These are phyloP conservation scores for Psammodynastes pulverulentus DNA, from an alignment of 2,113 vertebrate species.

Conservation along the genomic window DNA sequence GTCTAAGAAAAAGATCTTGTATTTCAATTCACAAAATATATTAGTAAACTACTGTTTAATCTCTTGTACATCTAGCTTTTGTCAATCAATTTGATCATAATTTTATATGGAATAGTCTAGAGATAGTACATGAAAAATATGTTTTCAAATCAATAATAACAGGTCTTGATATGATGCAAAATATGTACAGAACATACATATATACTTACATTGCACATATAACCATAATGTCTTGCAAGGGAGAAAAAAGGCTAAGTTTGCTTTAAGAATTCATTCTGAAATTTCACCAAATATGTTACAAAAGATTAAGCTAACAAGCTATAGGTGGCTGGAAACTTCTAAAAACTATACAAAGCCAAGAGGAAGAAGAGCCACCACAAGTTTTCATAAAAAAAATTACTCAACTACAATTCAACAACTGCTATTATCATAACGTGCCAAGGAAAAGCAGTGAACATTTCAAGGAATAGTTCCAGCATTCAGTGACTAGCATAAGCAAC, in stretches of 20 bases:
- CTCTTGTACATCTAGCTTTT: neutral
- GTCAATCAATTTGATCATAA: neutral
- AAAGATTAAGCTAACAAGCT: slow-evolving; percentile 12
- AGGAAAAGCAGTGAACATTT: neutral
- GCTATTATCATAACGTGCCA: neutral
- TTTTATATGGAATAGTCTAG: neutral
- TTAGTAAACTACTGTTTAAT: neutral
- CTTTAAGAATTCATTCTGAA: neutral
- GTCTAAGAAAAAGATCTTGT: neutral
- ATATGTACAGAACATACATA: slow-evolving; percentile 45
- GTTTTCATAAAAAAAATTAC: neutral
- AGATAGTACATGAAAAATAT: neutral
- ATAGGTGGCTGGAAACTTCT: neutral
- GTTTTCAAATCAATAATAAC: slow-evolving; percentile 3
- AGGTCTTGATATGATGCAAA: neutral
- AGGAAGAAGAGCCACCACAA: neutral
- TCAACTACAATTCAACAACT: neutral
- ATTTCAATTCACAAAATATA: neutral
- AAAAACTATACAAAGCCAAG: neutral
- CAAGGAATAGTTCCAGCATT: neutral
- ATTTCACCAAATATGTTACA: neutral
- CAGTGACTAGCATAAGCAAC: neutral
- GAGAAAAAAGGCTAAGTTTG: neutral
- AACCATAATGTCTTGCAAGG: slow-evolving; percentile 11
- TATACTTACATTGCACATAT: neutral